Base-by-base conservation (phyloP, 2,888 invertebrate species). In the Phymatocera aterrima region DNA sequence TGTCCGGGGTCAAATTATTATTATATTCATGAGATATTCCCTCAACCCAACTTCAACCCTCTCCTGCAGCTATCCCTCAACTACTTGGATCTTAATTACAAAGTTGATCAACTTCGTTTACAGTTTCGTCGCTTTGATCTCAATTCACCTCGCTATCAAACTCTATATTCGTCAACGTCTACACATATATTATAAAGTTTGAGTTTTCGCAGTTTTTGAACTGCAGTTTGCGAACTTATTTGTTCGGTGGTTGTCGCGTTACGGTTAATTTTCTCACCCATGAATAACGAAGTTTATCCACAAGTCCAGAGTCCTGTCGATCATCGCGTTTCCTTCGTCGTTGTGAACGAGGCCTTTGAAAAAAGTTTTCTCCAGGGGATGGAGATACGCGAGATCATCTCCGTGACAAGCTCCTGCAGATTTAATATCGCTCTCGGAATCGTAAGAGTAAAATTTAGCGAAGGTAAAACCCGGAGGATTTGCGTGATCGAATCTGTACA, bases 351-450 rank as follows among this genome's bases (percentile, higher is more conserved):
- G 31, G 8, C 37, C 68, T 54, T 74, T 54, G 61, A 74, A 78
- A 15, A 78, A 78, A 12, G 74, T 74, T 48, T 78, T 74, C 46
- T 78, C 61, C 48, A 78, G 31, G 51, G 78, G 78, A 43, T 72
- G 31, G 3, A 74, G 61, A 21, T 74, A 78, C 10, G 46, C 15
- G 18, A 72, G 37, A 40, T 78, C 78, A 15, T 78, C 78, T 0
- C 43, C 46, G 70, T 78, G 78, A 3, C 70, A 54, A 12, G 28
- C 6, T 28, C 74, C 78, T 60, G 60, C 61, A n/a, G 51, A 18
- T n/a, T 24, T 15, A 2, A n/a, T 54, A 31, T 34, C 24, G 18
- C n/a, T n/a, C 3, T 74, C 48, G 12, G 37, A 15, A 6, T 18
- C 31, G 12, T 60, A 28, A 0, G 21, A n/a, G 28, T 40, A 75